These are phyloP conservation scores for Julus scanicus DNA, from an alignment of 2,888 invertebrate genomes.

Conservation along the genomic window DNA sequence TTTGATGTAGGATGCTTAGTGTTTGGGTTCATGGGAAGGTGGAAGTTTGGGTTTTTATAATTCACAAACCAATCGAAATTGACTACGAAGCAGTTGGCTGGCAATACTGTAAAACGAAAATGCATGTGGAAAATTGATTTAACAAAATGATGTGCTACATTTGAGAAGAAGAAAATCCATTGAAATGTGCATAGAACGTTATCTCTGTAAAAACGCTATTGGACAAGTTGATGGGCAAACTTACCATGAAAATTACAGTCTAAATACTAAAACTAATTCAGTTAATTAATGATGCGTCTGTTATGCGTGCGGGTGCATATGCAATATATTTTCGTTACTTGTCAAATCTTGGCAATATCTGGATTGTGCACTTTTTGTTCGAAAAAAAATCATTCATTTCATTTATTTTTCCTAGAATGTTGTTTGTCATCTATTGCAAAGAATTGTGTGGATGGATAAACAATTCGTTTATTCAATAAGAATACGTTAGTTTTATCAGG, in stretches of 20 bases:
- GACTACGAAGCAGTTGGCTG: constrained; percentile 47
- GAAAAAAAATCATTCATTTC: background rate
- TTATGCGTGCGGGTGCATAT: background rate
- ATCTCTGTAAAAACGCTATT: background rate
- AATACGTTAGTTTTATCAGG: no score
- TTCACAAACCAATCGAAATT: constrained; percentile 40
- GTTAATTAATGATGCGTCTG: background rate
- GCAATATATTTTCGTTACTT: background rate
- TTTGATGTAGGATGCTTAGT: constrained; percentile 1
- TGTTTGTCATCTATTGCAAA: background rate
- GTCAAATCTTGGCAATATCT: background rate
- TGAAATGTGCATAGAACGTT: background rate
- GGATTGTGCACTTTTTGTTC: background rate
- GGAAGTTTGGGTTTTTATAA: constrained; percentile 20
- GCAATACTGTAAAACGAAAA: constrained; percentile 43
- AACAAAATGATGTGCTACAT: background rate
- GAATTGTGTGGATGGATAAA: background rate
- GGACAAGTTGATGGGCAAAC: background rate
- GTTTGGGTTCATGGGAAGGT: constrained; percentile 32
- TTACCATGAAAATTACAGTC: background rate
- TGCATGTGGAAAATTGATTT: constrained; percentile 19
- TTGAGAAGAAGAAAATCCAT: background rate
- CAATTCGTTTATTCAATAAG: background rate
- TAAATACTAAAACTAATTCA: background rate
- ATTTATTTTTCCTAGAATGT: background rate